Base-by-base conservation (phyloP, 2,888 invertebrate species). In the Cheilosia soror region DNA sequence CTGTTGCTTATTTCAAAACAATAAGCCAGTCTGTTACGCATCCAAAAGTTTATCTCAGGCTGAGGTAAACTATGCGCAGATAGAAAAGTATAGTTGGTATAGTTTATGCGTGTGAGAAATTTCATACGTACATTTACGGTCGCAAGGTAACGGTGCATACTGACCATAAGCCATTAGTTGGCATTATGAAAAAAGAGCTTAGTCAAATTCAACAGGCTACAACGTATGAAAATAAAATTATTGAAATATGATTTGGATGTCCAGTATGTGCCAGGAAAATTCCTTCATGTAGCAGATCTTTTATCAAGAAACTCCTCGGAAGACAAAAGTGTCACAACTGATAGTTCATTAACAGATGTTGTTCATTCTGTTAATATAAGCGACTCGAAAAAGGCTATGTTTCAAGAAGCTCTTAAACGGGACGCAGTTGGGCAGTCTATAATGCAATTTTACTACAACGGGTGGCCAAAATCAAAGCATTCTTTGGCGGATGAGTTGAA, bases 31-130 rank as follows among this genome's bases (percentile, higher is more conserved):
- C 1, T 25, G 86, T 2, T 89, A 88, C 84, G 87, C 88, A 51
- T 89, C 89, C 1, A 81, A 87, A 58, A 81, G 80, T 33, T 63
- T 88, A 42, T 88, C 88, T 37, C 76, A 87, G 13, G 87, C 87
- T 13, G 88, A 90, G 76, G 42, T 27, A 44, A 85, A 71, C 15
- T 87, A 84, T 62, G 81, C 85, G 13, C 68, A 81, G 25, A 87
- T 87, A 25, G 88, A 37, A 87, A 81, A 76, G 15, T 69, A 69
- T 9, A n/a, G 63, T 15, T 3, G 57, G 27, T 31, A 49, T 73
- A 5, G 53, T 73, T 6, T 75, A 62, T 15, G 89, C 60, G 1
- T 77, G 77, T 29, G 13, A 51, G 20, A 69, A 68, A 40, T 58
- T 68, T 40, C 27, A 76, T 15, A 7, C 27, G 13, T 66, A 58